A percentile compares a stretch with the other conserved stretches of the same genome.
These are phyloP conservation scores for Tribolium freemani DNA, from an alignment of 2,888 invertebrate genomes.

Conservation along the genomic window DNA sequence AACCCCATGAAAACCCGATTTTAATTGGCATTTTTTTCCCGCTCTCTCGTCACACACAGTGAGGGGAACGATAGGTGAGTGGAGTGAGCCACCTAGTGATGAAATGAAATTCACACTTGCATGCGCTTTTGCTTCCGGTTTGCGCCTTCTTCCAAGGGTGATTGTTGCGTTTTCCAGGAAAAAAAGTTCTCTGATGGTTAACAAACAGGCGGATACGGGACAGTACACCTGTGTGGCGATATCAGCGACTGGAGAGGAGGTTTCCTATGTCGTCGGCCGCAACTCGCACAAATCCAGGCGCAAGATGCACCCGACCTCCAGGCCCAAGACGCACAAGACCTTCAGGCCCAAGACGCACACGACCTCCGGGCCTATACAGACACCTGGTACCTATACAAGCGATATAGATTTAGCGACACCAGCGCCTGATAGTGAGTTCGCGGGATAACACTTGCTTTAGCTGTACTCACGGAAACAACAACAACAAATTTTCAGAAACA, in stretches of 20 bases:
- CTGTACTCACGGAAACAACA: too few species aligned
- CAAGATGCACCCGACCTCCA: too few species aligned
- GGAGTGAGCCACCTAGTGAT: background rate
- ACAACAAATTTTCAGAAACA: too few species aligned
- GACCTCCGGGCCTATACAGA: too few species aligned
- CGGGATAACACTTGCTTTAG: too few species aligned
- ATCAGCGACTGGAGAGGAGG: constrained; percentile 73
- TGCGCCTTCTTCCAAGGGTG: background rate
- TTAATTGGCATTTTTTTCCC: constrained; percentile 37
- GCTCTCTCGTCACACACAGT: constrained; percentile 37
- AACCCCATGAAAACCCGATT: constrained; percentile 11
- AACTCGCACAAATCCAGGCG: too few species aligned
- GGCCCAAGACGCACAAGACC: too few species aligned
- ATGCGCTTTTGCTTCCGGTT: background rate
- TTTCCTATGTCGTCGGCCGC: too few species aligned
- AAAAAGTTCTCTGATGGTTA: constrained; percentile 82
- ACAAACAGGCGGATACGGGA: constrained; percentile 83
- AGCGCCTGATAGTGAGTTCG: too few species aligned
- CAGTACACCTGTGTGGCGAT: constrained; percentile 87
- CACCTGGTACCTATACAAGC: too few species aligned
- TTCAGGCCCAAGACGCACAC: too few species aligned
- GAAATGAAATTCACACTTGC: background rate
- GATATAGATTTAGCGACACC: too few species aligned
- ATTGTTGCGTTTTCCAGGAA: constrained; percentile 72
- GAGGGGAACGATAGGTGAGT: constrained; percentile 51